A percentile compares a stretch with the other conserved stretches of the same genome.
Conservation (phyloP, 2,113 vertebrate species). For the Silurus asotus region DNA sequence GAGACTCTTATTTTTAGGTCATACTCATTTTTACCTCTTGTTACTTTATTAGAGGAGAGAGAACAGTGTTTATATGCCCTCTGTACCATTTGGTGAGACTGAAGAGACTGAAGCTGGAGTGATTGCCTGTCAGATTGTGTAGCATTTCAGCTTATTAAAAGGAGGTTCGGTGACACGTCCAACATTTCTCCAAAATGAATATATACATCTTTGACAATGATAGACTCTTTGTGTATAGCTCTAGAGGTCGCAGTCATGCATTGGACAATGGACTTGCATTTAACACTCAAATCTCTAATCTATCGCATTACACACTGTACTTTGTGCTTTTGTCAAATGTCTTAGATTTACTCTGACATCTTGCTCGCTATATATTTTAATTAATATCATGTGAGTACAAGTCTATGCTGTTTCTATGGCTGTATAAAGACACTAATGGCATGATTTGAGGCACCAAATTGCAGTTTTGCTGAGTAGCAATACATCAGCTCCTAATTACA, state of each 20-base stretch:
- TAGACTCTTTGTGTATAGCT: not conserved
- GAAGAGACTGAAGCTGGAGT: conserved; percentile 1
- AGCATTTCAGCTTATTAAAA: not conserved
- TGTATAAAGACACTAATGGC: conserved; percentile 68
- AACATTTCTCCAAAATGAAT: not conserved
- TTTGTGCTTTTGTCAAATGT: conserved; percentile 45
- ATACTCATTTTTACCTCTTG: conserved; percentile 2
- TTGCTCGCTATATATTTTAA: conserved; percentile 52
- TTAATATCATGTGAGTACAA: conserved; percentile 58
- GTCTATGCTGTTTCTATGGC: conserved; percentile 48
- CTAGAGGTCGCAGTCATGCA: not conserved
- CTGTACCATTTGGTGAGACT: not conserved
- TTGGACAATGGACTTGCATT: not conserved
- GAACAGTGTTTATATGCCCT: not conserved
- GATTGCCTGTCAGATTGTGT: not conserved
- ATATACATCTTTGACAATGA: not conserved
- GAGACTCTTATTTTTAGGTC: conserved; percentile 31
- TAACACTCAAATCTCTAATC: conserved; percentile 5
- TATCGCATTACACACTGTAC: conserved; percentile 52
- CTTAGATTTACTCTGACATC: conserved; percentile 42
- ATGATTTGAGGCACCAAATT: conserved; percentile 55
- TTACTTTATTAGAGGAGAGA: conserved; percentile 4
- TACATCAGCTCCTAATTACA: conserved; percentile 67
- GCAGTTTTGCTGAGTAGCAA: conserved; percentile 25
- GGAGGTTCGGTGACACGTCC: not conserved